Base-by-base conservation (phyloP, 2,797 vertebrate species). In the Pampus argenteus region DNA sequence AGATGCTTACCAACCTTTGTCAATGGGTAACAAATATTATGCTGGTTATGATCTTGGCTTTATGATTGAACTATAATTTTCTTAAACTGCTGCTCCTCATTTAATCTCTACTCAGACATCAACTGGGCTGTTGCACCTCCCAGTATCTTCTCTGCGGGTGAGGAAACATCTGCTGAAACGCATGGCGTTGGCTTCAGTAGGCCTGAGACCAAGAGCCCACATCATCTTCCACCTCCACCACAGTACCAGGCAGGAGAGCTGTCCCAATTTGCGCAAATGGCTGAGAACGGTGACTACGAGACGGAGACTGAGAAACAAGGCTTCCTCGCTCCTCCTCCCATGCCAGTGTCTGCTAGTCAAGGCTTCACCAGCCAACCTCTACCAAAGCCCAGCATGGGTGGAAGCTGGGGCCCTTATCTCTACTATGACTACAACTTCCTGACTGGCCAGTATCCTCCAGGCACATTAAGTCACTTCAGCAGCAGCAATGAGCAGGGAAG, bases 391-490 rank as follows among this genome's bases (percentile, higher is more conserved):
- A 6, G 14, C 9, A 0, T 18, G 1, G 17, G 7, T 7, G 2
- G 11, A 40, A 0, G 0, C 14, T 50, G 47, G 56, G 5, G 1
- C 1, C 3, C 2, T 9, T 62, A 58, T 28, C 66, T 71, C 6
- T 58, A 47, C 14, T 34, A 29, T 1, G 34, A 63, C 69, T 61
- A 49, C 62, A 51, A 13, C 38, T 58, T 82, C 50, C 29, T 78
- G 57, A 59, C n/a, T 0, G 50, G 59, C 25, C 36, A 66, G 14
- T 72, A 77, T 65, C 86, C 85, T 44, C 47, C 61, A 15, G 88
- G 83, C 61, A 82, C 70, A 0, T 0, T 68, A 11, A 58, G 29
- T 9, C 36, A 79, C 48, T 66, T 26, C 11, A 82, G 69, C 22
- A 22, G 13, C 22, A 71, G 23, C 45, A 78, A 59, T 29, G 71